Evolutionary conservation across 1,140 invertebrate genomes (phyloP), one percentile per base, ranked within the genome.

Genomic region (Brachystomella parvula): DNA sequence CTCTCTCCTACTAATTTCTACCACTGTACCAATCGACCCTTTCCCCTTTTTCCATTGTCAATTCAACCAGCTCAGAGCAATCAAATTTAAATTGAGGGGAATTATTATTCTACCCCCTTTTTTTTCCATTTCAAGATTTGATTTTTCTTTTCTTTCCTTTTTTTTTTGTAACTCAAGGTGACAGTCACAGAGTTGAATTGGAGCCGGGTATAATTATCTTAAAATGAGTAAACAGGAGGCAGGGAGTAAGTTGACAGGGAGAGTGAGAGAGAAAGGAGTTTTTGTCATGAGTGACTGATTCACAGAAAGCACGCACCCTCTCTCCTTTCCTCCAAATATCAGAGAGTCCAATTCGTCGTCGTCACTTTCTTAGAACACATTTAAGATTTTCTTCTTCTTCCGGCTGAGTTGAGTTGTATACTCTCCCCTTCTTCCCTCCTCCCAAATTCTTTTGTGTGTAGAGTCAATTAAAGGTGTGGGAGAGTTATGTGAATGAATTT

Each of bases 271-370:
- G 49, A 24, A 53, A 26, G n/a, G n/a, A n/a, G n/a, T n/a, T n/a
- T 24, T 53, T 53, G 49, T 53, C 49, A 53, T 17, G 12, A 26
- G 49, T 53, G 49, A 53, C 49, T 53, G 49, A 53, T 53, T 53
- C 21, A 6, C 3, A 24, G 9, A 26, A 24, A 24, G 24, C 49
- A 53, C 49, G 49, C 49, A 53, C 39, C n/a, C 39, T n/a, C 9
- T 9, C 39, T 12, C 39, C 9, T 44, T n/a, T 9, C 39, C 39
- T 44, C 39, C 39, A 53, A 53, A 26, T 12, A 24, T n/a, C 12
- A 53, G 24, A 12, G 49, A 15, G 24, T 6, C 12, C 49, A 53
- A 53, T 53, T 53, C 24, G 49, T 53, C 49, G 24, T 53, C 24
- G 49, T 53, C 49, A 53, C 49, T 53, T 15, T n/a, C n/a, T n/a